These are phyloP conservation scores for Hyaena hyaena DNA, from an alignment of 2,113 vertebrate species.

Conservation along the genomic window DNA sequence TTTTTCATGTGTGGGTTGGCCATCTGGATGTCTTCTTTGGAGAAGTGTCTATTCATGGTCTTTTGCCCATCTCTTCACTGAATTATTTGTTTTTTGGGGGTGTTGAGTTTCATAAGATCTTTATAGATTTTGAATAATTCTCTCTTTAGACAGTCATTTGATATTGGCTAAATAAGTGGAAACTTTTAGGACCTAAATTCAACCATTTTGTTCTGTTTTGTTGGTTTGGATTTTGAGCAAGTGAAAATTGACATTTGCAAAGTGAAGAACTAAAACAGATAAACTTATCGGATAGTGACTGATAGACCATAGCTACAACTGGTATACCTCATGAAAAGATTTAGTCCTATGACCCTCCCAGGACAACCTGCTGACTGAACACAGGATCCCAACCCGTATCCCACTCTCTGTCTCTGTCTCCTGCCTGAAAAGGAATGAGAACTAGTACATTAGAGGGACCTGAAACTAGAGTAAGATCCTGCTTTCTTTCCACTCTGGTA, in stretches of 20 bases:
- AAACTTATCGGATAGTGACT: not conserved
- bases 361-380: not conserved
- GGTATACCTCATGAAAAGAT: not conserved
- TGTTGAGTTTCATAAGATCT: too few relatives aligned
- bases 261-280: not conserved
- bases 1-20: too few relatives aligned
- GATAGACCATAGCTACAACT: not conserved
- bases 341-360: not conserved
- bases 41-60: too few relatives aligned
- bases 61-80: too few relatives aligned
- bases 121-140: not conserved
- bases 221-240: not conserved
- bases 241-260: not conserved
- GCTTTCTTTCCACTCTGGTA: not conserved
- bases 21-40: too few relatives aligned
- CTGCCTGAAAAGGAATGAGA: not conserved
- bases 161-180: not conserved
- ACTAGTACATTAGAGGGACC: not conserved
- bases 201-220: not conserved
- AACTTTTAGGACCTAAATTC: not conserved
- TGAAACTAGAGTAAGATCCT: not conserved
- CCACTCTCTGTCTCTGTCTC: not conserved
- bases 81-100: too few relatives aligned
- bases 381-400: not conserved
- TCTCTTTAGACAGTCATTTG: not conserved